A percentile compares a stretch with the other conserved stretches of the same genome.
Conservation (phyloP, 2,113 vertebrate species). For the Sylvia atricapilla region DNA sequence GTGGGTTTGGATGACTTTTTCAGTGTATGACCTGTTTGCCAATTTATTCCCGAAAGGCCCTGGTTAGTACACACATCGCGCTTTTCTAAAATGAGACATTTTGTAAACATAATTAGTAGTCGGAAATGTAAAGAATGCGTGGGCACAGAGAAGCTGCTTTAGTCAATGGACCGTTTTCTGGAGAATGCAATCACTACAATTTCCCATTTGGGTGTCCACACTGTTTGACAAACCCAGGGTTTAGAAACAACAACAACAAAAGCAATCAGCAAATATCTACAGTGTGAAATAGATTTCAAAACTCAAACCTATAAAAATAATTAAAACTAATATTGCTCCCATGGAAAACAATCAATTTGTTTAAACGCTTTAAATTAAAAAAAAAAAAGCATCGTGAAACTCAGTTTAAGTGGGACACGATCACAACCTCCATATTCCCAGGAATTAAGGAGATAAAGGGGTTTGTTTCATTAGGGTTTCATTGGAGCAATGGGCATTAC, state of each 20-base stretch:
- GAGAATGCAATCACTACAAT: slow-evolving; percentile 15
- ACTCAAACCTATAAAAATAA: neutral
- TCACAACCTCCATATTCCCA: neutral
- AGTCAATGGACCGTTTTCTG: slow-evolving; percentile 43
- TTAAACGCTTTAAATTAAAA: neutral
- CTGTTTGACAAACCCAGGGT: neutral
- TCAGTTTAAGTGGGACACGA: neutral
- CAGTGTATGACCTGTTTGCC: slow-evolving; percentile 85
- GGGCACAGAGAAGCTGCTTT: slow-evolving; percentile 48
- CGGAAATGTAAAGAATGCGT: slow-evolving; percentile 72
- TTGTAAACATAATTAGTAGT: slow-evolving; percentile 93
- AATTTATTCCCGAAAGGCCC: slow-evolving; percentile 81
- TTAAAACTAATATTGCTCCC: neutral
- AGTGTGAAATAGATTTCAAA: neutral
- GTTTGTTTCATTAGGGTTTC: slow-evolving; percentile 58
- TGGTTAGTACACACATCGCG: slow-evolving; percentile 76
- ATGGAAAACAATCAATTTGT: neutral
- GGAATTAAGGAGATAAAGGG: slow-evolving; percentile 56
- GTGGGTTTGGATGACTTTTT: slow-evolving; percentile 85
- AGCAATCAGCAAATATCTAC: neutral
- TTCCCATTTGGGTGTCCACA: slow-evolving; percentile 35
- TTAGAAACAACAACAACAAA: neutral
- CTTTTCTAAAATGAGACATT: slow-evolving; percentile 83
- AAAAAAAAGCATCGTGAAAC: neutral
- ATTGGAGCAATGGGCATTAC: slow-evolving; percentile 56